Evolutionary conservation across 2,113 vertebrate genomes (phyloP).

Genomic region (Megatriorchis doriae): DNA sequence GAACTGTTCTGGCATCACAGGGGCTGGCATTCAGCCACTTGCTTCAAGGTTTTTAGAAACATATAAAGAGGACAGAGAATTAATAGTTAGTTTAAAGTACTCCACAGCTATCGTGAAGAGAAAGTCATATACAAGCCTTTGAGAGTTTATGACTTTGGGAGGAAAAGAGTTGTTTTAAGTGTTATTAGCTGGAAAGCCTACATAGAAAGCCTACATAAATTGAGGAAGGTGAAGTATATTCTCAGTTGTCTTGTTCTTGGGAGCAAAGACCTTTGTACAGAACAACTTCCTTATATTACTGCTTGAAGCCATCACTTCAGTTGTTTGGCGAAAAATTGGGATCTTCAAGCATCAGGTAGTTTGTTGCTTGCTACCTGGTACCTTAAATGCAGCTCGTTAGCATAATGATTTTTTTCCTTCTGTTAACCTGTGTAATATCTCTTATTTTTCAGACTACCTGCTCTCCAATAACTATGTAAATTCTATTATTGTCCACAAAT

Average conservation of each 20-base stretch:
- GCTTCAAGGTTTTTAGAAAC: neutral
- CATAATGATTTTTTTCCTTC: neutral
- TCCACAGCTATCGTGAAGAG: neutral
- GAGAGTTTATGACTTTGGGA: neutral
- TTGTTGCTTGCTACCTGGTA: neutral
- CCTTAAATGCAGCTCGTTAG: neutral
- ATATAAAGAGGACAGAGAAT: neutral
- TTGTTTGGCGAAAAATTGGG: neutral
- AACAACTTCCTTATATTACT: neutral
- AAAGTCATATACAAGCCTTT: neutral
- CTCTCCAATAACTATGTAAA: slow-evolving; percentile 98
- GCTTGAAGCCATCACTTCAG: neutral
- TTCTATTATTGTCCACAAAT: slow-evolving; percentile 98
- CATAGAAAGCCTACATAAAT: neutral
- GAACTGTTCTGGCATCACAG: neutral
- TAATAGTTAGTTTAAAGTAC: neutral
- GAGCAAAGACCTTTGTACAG: neutral
- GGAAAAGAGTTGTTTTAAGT: neutral
- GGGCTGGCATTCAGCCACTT: neutral
- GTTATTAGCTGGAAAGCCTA: neutral
- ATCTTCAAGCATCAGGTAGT: neutral
- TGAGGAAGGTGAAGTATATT: neutral
- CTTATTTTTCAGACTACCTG: slow-evolving; percentile 84
- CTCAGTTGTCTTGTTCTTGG: neutral
- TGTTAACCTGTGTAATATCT: neutral